These are phyloP conservation scores for Ostrea denselamellosa DNA, from an alignment of 1,140 invertebrate genomes.

Conservation along the genomic window DNA sequence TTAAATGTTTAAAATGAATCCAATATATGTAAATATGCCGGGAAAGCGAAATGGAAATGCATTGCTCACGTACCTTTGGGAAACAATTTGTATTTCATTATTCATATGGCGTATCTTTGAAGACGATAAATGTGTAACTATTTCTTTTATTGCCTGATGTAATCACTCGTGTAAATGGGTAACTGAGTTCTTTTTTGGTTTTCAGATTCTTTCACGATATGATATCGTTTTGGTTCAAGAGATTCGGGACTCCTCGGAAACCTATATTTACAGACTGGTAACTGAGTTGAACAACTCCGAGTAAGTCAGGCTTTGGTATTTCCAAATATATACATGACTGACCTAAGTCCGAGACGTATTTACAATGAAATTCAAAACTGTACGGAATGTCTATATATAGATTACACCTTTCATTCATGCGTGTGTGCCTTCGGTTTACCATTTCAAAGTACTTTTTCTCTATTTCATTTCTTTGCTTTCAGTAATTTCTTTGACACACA, in stretches of 20 bases:
- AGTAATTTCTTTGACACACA: too few relatives aligned
- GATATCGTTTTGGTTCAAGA: slow-evolving; percentile 70
- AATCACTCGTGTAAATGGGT: background rate
- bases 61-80: background rate
- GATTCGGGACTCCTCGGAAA: slow-evolving; percentile 62
- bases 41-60: background rate
- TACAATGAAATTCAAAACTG: background rate
- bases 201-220: slow-evolving; percentile 67
- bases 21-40: background rate
- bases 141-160: background rate
- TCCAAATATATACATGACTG: background rate
- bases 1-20: background rate
- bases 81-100: background rate
- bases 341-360: background rate
- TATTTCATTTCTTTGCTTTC: too few relatives aligned
- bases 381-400: too few relatives aligned
- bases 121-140: background rate
- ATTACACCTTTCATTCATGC: too few relatives aligned
- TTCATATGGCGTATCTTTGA: background rate
- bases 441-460: too few relatives aligned
- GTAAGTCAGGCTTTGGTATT: background rate
- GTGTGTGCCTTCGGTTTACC: too few relatives aligned
- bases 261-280: background rate
- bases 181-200: background rate
- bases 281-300: background rate